A percentile compares a stretch with the other conserved stretches of the same genome.
These are phyloP conservation scores for Cercopithecus petaurista DNA, from an alignment of 2,797 vertebrate genomes.

Conservation along the genomic window DNA sequence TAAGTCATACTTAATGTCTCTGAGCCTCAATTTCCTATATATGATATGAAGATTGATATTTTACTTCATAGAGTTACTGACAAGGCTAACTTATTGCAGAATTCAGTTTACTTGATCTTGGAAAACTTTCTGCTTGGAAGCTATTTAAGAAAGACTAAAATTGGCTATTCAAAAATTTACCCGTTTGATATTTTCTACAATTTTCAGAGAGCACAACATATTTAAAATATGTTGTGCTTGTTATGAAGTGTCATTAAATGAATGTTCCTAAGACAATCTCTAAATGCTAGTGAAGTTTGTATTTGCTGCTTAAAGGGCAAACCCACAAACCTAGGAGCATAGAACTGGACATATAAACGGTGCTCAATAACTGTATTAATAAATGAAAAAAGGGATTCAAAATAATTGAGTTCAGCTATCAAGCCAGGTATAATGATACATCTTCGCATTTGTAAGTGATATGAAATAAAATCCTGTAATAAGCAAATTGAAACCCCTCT, in stretches of 20 bases:
- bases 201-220: not conserved
- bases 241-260: slow-evolving; percentile 10
- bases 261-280: not conserved
- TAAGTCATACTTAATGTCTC: not conserved
- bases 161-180: not conserved
- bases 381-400: not conserved
- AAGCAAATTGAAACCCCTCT: not conserved
- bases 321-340: not conserved
- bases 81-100: not conserved
- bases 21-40: not conserved
- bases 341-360: not conserved
- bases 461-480: not conserved
- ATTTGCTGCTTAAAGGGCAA: not conserved
- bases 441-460: not conserved
- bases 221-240: slow-evolving; percentile 24
- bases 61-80: not conserved
- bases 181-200: not conserved
- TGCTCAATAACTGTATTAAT: not conserved
- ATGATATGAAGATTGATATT: slow-evolving; percentile 24
- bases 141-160: not conserved
- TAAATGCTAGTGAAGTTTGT: not conserved
- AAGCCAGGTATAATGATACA: not conserved
- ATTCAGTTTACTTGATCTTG: not conserved
- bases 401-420: not conserved
- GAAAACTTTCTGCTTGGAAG: slow-evolving; percentile 3